Conservation (phyloP, 2,113 vertebrate species). For the Cynopterus brachyotis region DNA sequence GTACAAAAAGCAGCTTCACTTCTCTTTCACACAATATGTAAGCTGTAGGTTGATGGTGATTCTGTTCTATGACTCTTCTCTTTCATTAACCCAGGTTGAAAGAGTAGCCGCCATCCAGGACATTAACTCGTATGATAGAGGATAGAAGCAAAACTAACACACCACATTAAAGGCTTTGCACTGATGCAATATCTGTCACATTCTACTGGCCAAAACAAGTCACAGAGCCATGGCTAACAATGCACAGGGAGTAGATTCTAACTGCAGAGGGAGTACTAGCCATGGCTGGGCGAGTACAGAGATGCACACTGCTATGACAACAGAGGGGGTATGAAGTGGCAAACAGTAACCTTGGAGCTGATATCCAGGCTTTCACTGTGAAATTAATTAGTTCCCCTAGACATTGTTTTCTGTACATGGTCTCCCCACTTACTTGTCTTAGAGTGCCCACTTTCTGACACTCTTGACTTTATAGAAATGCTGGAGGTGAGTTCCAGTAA, state of each 20-base stretch:
- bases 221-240: neutral
- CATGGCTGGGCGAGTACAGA: no score
- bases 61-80: neutral
- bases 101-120: neutral
- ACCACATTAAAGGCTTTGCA: neutral
- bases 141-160: neutral
- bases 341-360: no score
- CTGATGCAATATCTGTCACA: neutral
- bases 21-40: neutral
- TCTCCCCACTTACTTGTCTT: no score
- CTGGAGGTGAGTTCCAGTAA: no score
- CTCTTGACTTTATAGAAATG: neutral
- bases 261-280: accelerated
- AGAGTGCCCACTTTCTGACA: neutral
- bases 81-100: neutral
- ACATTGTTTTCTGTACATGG: neutral
- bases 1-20: neutral
- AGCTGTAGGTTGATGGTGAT: neutral
- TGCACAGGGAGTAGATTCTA: no score
- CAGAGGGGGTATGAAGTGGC: neutral
- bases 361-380: no score
- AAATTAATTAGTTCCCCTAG: neutral
- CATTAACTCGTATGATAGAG: neutral
- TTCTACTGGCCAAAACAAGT: neutral
- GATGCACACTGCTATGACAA: accelerated